phyloP scores from a whole-genome alignment of 2,113 vertebrate genomes.

The Antigone vipio region DNA sequence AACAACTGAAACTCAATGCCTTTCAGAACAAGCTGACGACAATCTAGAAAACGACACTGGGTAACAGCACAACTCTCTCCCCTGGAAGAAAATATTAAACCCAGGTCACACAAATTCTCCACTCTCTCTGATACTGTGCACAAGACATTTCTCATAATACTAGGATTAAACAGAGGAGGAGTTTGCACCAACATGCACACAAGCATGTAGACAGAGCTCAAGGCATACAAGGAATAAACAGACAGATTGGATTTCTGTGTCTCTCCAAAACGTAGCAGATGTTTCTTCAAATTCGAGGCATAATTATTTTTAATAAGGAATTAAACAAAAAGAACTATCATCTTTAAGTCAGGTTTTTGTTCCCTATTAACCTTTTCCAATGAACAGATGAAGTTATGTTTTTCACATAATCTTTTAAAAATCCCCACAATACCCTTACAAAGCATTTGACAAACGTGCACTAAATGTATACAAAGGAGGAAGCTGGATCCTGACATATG shows the following conservation, averaged over 20 bases:
- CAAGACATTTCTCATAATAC: not conserved
- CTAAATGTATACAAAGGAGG: not conserved
- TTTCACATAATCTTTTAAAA: not conserved
- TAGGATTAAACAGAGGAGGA: not conserved
- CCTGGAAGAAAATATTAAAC: not conserved
- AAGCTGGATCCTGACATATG: not conserved
- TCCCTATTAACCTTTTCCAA: not conserved
- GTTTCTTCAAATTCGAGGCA: slow-evolving; percentile 23
- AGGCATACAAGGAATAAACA: not conserved
- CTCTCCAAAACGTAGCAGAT: slow-evolving; percentile 8
- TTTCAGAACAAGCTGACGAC: not conserved
- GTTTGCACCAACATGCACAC: not conserved
- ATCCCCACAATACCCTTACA: not conserved
- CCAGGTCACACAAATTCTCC: not conserved
- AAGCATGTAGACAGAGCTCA: not conserved
- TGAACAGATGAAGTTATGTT: not conserved
- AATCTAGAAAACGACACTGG: not conserved
- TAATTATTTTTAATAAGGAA: slow-evolving; percentile 30
- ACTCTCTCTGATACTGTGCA: not conserved
- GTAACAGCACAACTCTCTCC: not conserved
- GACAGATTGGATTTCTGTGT: not conserved
- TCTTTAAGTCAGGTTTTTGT: not conserved
- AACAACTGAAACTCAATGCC: not conserved
- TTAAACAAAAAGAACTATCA: not conserved
- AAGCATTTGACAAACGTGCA: not conserved